Evolutionary conservation across 2,113 vertebrate genomes (phyloP).

Genomic region (Verasper variegatus): DNA sequence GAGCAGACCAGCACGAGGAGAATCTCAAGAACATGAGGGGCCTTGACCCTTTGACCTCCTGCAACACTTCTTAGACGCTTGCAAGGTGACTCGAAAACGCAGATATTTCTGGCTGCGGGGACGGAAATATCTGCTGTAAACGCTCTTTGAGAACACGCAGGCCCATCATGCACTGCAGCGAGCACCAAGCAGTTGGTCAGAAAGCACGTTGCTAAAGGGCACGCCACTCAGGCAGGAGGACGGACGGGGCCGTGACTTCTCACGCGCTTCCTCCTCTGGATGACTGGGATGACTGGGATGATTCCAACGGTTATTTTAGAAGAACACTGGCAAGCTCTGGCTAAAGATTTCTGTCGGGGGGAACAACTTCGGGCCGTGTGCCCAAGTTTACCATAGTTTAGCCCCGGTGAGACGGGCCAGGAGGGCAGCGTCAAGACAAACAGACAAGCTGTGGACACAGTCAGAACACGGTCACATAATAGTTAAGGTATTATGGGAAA

Average conservation of each 20-base stretch:
- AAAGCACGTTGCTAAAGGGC: slow-evolving; percentile 31
- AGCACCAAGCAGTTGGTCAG: slow-evolving; percentile 27
- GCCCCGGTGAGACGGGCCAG: background rate
- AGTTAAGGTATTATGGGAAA: background rate
- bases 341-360: slow-evolving; percentile 8
- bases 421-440: background rate
- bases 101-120: background rate
- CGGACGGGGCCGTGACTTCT: background rate
- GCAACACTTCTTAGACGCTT: background rate
- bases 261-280: slow-evolving; percentile 1
- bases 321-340: slow-evolving; percentile 22
- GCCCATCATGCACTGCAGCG: background rate
- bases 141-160: background rate
- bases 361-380: background rate
- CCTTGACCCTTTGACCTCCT: slow-evolving; percentile 31
- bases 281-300: background rate
- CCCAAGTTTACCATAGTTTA: background rate
- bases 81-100: background rate
- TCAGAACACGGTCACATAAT: background rate
- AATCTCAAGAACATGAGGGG: background rate
- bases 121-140: slow-evolving; percentile 17
- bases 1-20: background rate
- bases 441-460: background rate
- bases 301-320: slow-evolving; percentile 41
- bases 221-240: slow-evolving; percentile 21